A percentile compares a stretch with the other conserved stretches of the same genome.
phyloP scores from a whole-genome alignment of 2,113 vertebrate species.

The Microtus montanus region DNA sequence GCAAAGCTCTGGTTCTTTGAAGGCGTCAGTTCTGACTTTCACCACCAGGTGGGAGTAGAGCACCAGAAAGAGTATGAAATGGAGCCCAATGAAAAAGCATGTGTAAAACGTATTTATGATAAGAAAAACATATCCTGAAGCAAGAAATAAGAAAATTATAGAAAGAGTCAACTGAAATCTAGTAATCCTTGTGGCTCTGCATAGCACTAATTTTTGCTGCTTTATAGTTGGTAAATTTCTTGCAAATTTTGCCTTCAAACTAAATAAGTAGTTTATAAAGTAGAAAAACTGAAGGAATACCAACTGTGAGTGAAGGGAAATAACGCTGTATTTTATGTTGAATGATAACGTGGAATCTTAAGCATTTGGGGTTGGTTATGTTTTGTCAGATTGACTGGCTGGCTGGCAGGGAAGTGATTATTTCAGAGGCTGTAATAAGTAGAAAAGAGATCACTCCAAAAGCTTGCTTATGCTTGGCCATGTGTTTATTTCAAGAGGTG shows the following conservation, averaged over 20 bases:
- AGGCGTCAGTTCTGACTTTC: slow-evolving; percentile 36
- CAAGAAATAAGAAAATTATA: slow-evolving; percentile 47
- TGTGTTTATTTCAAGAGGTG: slow-evolving; percentile 20
- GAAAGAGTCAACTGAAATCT: slow-evolving; percentile 23
- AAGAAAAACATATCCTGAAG: slow-evolving; percentile 2
- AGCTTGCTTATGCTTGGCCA: background rate
- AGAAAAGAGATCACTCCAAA: background rate
- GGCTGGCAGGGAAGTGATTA: background rate
- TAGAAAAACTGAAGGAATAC: background rate
- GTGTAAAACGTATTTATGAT: background rate
- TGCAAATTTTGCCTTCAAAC: slow-evolving; percentile 25
- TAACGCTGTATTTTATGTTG: slow-evolving; percentile 3
- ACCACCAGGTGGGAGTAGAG: slow-evolving; percentile 70
- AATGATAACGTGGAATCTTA: background rate
- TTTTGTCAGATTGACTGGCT: background rate
- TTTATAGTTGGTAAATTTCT: slow-evolving; percentile 28
- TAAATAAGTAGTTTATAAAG: background rate
- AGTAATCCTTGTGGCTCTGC: background rate
- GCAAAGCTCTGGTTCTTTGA: background rate
- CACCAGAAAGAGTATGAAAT: background rate
- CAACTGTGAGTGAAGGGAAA: slow-evolving; percentile 16
- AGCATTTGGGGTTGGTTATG: background rate
- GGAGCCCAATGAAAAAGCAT: background rate
- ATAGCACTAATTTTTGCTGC: slow-evolving; percentile 8
- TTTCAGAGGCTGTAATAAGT: background rate